Evolutionary conservation across 2,113 vertebrate genomes (phyloP), one percentile per base, ranked within the genome.

Genomic region (Anarhynchus alexandrinus): DNA sequence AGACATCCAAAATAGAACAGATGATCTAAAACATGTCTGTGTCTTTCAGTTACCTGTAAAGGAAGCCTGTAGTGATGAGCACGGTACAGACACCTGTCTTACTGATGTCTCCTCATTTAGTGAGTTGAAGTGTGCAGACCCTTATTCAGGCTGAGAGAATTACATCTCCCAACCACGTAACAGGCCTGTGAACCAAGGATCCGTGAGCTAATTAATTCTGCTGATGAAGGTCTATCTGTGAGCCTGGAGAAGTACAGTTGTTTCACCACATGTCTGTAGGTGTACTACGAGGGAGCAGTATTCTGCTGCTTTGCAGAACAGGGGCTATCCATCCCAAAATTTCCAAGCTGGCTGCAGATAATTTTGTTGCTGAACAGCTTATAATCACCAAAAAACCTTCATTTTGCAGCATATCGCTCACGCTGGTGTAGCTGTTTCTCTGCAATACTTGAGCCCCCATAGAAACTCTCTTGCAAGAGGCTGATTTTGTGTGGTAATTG

Each of bases 361-460:
- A 38, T 15, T 55, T 65, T 65, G 15, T 79, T 85, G 9, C 43
- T 69, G 47, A 84, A 23, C 4, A 30, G 7, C 13, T 94, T 55
- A 36, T 19, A 82, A 82, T n/a, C 43, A 79, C 38, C 8, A 71
- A 58, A 38, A 25, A 2, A 0, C 0, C 10, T 81, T 17, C 1
- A 52, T 86, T 90, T 71, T 70, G 30, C 49, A 77, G 27, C 2
- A 7, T 17, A 51, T 15, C 1, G 0, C 38, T 80, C 14, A 72
- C 6, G 29, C 10, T 52, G 34, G 8, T 13, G 14, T 52, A 59
- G 47, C 38, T 40, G 57, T n/a, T 80, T 66, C 42, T 82, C n/a
- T 86, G 45, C 45, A 52, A 9, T 54, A 30, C 25, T 65, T 54
- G 18, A 77, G 29, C 5, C 6, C 45, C 17, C 3, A 7, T 0